These are phyloP conservation scores for Apantesis nais DNA, from an alignment of 2,888 invertebrate genomes.

Conservation along the genomic window DNA sequence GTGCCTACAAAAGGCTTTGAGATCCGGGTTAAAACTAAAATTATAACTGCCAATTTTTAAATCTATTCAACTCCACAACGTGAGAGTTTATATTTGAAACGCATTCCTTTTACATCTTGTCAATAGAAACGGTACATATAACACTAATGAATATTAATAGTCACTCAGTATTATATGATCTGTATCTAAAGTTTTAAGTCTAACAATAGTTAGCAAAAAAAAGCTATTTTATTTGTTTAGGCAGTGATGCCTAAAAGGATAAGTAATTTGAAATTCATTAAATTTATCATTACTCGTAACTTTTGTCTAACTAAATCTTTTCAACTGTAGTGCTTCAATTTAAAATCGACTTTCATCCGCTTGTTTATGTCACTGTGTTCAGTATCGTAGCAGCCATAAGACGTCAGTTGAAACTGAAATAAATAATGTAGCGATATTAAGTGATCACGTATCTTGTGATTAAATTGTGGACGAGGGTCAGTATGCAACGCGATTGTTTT, in stretches of 20 bases:
- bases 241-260: not conserved
- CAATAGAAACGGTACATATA: not conserved
- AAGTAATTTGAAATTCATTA: too few species aligned
- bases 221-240: not conserved
- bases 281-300: not conserved
- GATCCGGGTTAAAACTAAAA: slow-evolving; percentile 61
- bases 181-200: too few species aligned
- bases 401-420: not conserved
- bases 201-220: not conserved
- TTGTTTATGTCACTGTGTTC: not conserved
- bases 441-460: slow-evolving; percentile 22
- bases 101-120: slow-evolving; percentile 4
- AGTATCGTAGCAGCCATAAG: not conserved
- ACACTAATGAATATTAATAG: not conserved
- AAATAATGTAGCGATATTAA: slow-evolving; percentile 15
- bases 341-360: not conserved
- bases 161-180: too few species aligned
- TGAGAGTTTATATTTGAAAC: slow-evolving; percentile 1
- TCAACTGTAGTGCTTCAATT: not conserved
- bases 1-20: slow-evolving; percentile 47
- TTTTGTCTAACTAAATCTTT: not conserved
- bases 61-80: slow-evolving; percentile 43
- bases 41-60: slow-evolving; percentile 57
- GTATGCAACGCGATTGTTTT: slow-evolving; percentile 36
- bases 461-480: slow-evolving; percentile 27